Percentiles rank a stretch among this genome's conserved stretches.
Evolutionary conservation across 1,140 invertebrate species (phyloP).

Genomic region (Diabrotica undecimpunctata): DNA sequence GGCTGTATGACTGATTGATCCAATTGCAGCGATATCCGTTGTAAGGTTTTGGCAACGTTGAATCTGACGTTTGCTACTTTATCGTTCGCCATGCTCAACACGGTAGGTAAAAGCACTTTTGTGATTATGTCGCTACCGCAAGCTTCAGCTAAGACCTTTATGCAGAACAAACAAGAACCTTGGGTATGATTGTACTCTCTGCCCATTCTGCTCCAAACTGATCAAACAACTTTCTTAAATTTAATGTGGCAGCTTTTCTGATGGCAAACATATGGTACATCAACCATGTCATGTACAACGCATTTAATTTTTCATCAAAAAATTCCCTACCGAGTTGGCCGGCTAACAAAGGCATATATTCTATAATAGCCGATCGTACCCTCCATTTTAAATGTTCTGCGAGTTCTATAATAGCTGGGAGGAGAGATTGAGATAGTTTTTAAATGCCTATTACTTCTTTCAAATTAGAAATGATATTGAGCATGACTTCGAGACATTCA

Average conservation of each 20-base stretch:
- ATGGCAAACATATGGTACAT: slow-evolving; percentile 99
- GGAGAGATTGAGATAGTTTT: slow-evolving; percentile 83
- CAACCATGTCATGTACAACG: slow-evolving; percentile 98
- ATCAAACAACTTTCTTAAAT: slow-evolving; percentile 95
- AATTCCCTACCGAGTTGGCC: slow-evolving; percentile 96
- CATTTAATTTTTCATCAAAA: slow-evolving; percentile 97
- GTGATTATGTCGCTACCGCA: slow-evolving; percentile 92
- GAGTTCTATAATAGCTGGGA: slow-evolving; percentile 98
- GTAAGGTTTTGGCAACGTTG: slow-evolving; percentile 97
- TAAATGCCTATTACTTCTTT: slow-evolving; percentile 93
- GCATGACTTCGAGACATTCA: slow-evolving; percentile 97
- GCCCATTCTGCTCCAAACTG: slow-evolving; percentile 99
- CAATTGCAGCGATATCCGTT: slow-evolving; percentile 88
- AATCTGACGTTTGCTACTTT: slow-evolving; percentile 98
- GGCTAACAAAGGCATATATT: slow-evolving; percentile 98
- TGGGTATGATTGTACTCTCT: slow-evolving; percentile 93
- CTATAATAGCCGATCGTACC: slow-evolving; percentile 89
- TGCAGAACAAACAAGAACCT: slow-evolving; percentile 93
- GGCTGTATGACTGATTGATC: slow-evolving; percentile 82
- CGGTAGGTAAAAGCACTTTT: slow-evolving; percentile 91
- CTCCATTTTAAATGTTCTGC: slow-evolving; percentile 99
- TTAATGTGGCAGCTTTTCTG: slow-evolving; percentile 95
- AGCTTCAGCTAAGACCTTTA: slow-evolving; percentile 94
- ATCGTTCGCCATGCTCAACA: slow-evolving; percentile 88
- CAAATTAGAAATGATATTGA: slow-evolving; percentile 99